These are phyloP conservation scores for Theristicus caerulescens DNA, from an alignment of 2,113 vertebrate species.

Conservation along the genomic window DNA sequence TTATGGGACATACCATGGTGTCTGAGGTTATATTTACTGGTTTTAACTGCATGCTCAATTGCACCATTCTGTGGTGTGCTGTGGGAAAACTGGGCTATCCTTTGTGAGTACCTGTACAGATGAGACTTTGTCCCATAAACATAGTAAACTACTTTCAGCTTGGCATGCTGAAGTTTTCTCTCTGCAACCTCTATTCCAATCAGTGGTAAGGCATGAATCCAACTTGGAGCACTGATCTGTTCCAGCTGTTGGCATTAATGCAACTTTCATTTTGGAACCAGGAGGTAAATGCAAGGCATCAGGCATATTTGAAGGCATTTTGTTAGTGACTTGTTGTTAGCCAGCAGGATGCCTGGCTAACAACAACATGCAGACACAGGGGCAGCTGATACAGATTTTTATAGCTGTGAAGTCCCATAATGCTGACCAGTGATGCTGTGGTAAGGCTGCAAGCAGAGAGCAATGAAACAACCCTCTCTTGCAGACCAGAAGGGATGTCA, in stretches of 20 bases:
- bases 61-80: background rate
- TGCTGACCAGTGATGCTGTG: background rate
- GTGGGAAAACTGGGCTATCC: background rate
- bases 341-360: background rate
- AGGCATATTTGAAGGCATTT: constrained; percentile 5
- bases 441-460: background rate
- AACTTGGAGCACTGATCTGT: constrained; percentile 31
- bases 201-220: constrained; percentile 31
- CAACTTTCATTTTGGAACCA: constrained; percentile 39
- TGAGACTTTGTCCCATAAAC: constrained; percentile 34
- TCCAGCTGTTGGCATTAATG: constrained; percentile 57
- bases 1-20: background rate
- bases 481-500: background rate
- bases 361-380: background rate
- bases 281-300: constrained; percentile 9
- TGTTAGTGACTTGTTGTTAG: background rate
- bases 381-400: background rate
- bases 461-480: background rate
- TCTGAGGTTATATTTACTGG: background rate
- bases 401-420: background rate
- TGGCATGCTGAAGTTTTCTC: constrained; percentile 11
- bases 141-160: constrained; percentile 35
- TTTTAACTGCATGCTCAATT: background rate
- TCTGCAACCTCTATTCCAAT: background rate
- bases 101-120: constrained; percentile 47